These are phyloP conservation scores for Steatocranus sp. DNA, from an alignment of 2,797 vertebrate species.

Conservation along the genomic window DNA sequence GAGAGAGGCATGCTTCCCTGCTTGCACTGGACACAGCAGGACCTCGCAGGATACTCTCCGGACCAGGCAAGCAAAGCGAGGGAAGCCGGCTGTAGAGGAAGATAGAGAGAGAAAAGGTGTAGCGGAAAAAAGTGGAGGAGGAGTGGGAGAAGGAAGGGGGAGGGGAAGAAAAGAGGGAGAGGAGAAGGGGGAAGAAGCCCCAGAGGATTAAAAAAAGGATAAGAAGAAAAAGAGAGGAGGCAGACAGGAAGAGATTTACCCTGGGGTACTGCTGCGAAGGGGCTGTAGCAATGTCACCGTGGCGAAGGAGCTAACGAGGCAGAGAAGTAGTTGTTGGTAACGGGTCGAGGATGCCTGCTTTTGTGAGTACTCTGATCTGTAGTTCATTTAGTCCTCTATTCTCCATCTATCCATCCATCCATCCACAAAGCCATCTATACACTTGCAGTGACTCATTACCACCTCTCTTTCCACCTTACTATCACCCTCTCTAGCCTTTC, in stretches of 20 bases:
- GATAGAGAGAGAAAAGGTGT: slow-evolving; percentile 24
- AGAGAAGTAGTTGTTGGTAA: slow-evolving; percentile 40
- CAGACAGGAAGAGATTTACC: slow-evolving; percentile 29
- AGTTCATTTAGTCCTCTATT: slow-evolving; percentile 13
- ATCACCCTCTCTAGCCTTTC: neutral
- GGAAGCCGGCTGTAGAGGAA: neutral
- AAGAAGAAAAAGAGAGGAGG: slow-evolving; percentile 20
- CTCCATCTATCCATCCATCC: neutral
- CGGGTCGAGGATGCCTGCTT: slow-evolving; percentile 56
- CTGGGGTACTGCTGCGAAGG: slow-evolving; percentile 21
- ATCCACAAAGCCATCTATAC: neutral
- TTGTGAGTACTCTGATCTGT: slow-evolving; percentile 59
- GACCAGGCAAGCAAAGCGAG: neutral
- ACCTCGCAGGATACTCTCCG: slow-evolving; percentile 33
- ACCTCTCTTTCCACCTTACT: neutral
- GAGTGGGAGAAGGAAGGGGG: slow-evolving; percentile 10
- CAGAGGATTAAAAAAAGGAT: slow-evolving; percentile 36
- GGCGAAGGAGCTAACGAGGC: slow-evolving; percentile 52
- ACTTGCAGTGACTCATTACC: neutral
- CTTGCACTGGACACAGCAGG: slow-evolving; percentile 23
- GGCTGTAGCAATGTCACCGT: slow-evolving; percentile 54
- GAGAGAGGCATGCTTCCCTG: slow-evolving; percentile 18
- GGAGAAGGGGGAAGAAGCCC: slow-evolving; percentile 18
- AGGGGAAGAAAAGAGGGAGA: slow-evolving; percentile 12
- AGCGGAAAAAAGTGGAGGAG: slow-evolving; percentile 8